Conservation (phyloP, 1,140 invertebrate species). For the Popillia japonica region DNA sequence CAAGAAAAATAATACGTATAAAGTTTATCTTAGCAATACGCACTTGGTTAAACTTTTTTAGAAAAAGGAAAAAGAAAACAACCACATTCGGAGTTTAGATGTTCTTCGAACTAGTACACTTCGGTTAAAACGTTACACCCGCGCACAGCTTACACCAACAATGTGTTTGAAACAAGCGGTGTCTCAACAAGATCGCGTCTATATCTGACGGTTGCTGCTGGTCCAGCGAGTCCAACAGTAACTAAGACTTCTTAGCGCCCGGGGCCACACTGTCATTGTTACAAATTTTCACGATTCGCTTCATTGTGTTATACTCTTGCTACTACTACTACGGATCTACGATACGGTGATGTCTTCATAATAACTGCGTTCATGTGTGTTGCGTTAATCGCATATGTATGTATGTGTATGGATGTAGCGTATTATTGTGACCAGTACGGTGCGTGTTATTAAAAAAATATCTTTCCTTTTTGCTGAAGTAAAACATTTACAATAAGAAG, state of each 20-base stretch:
- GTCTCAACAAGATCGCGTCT: slow-evolving; percentile 36
- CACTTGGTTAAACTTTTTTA: no score
- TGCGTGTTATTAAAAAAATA: no score
- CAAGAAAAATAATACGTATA: no score
- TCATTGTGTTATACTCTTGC: neutral
- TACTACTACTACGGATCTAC: neutral
- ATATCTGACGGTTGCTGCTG: slow-evolving; percentile 39
- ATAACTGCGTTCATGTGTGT: neutral
- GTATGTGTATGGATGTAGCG: no score
- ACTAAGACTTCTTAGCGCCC: slow-evolving; percentile 37
- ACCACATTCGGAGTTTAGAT: neutral
- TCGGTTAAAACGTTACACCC: slow-evolving; percentile 11
- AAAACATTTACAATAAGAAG: no score
- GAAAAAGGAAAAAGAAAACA: no score
- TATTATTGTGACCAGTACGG: no score
- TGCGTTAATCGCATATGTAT: neutral
- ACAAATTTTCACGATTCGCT: slow-evolving; percentile 39
- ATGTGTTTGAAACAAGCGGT: slow-evolving; percentile 37
- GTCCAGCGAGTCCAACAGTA: slow-evolving; percentile 36
- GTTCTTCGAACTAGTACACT: neutral
- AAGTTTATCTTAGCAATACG: no score
- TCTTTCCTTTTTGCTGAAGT: no score
- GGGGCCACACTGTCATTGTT: slow-evolving; percentile 34
- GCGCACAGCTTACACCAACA: slow-evolving; percentile 22
- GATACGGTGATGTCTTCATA: slow-evolving; percentile 24